Evolutionary conservation across 2,113 vertebrate species (phyloP).

Genomic region (Odontophorus gujanensis): DNA sequence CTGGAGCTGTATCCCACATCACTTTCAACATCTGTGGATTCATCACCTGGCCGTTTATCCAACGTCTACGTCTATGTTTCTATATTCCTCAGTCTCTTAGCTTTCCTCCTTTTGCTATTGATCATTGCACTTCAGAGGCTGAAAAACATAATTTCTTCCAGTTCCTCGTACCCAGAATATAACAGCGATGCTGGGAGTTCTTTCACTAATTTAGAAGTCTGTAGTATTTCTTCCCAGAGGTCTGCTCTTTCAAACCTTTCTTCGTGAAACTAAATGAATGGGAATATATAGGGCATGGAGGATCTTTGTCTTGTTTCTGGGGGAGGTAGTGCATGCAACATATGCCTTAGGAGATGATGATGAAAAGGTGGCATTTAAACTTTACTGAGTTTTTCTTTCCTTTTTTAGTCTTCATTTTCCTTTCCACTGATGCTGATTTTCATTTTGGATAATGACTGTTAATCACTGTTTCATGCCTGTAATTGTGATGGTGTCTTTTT

Average conservation of each 20-base stretch:
- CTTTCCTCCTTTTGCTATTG: slow-evolving; percentile 91
- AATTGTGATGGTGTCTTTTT: background rate
- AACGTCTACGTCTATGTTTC: slow-evolving; percentile 94
- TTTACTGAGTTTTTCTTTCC: background rate
- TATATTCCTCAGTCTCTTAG: slow-evolving; percentile 94
- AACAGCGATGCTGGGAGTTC: slow-evolving; percentile 92
- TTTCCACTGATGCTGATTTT: slow-evolving; percentile 22
- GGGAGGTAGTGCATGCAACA: slow-evolving; percentile 33
- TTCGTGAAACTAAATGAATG: slow-evolving; percentile 77
- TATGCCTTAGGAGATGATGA: slow-evolving; percentile 43
- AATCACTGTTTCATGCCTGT: background rate
- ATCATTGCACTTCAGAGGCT: slow-evolving; percentile 95
- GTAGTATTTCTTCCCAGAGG: slow-evolving; percentile 91
- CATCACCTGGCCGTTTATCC: slow-evolving; percentile 79
- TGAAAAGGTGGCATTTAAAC: slow-evolving; percentile 34
- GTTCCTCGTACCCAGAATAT: slow-evolving; percentile 91
- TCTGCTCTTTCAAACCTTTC: slow-evolving; percentile 92
- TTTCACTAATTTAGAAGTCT: slow-evolving; percentile 97
- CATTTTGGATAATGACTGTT: slow-evolving; percentile 1
- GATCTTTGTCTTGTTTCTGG: background rate
- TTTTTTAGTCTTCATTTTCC: slow-evolving; percentile 26
- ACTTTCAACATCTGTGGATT: slow-evolving; percentile 86
- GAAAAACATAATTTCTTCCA: slow-evolving; percentile 96
- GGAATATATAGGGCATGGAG: background rate
- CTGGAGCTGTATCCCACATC: slow-evolving; percentile 88